A percentile compares a stretch with the other conserved stretches of the same genome.
phyloP scores from a whole-genome alignment of 2,797 vertebrate species.

The Enteromius trimaculatus region DNA sequence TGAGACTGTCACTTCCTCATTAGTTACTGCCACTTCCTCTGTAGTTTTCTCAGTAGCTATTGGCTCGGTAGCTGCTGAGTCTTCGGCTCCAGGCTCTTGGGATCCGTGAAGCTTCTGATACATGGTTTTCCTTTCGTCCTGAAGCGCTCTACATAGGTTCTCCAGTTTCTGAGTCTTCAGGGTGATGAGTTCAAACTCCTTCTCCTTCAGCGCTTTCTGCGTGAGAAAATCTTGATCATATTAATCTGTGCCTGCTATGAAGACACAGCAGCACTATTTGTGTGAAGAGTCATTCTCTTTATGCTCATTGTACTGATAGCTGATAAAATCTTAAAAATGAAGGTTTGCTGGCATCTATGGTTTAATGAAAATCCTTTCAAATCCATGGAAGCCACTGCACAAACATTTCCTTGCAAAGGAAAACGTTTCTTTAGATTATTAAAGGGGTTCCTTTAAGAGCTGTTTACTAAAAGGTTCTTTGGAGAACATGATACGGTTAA shows the following conservation, averaged over 20 bases:
- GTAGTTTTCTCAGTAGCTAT: conserved; percentile 43
- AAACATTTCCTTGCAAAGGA: background rate
- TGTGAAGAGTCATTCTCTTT: background rate
- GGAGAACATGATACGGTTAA: background rate
- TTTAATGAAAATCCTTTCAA: background rate
- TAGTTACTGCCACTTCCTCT: conserved; percentile 55
- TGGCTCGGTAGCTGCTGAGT: conserved; percentile 31
- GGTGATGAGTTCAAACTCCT: conserved; percentile 90
- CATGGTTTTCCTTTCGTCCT: conserved; percentile 91
- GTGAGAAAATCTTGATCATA: conserved; percentile 14
- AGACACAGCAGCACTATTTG: background rate
- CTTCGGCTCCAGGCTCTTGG: conserved; percentile 45
- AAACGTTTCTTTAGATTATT: background rate
- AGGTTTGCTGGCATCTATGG: background rate
- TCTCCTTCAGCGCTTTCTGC: conserved; percentile 93
- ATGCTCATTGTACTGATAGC: background rate
- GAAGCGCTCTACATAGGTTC: conserved; percentile 93
- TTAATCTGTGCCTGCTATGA: background rate
- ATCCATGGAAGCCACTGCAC: background rate
- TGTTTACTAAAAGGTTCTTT: background rate
- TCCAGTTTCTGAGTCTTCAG: conserved; percentile 94
- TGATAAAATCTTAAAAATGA: background rate
- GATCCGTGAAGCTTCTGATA: conserved; percentile 86
- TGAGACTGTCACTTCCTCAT: conserved; percentile 62
- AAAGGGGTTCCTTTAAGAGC: background rate